Base-by-base conservation (phyloP, 37 sponge, comb jelly and placozoan species). In the Dysidea cf. avara region DNA sequence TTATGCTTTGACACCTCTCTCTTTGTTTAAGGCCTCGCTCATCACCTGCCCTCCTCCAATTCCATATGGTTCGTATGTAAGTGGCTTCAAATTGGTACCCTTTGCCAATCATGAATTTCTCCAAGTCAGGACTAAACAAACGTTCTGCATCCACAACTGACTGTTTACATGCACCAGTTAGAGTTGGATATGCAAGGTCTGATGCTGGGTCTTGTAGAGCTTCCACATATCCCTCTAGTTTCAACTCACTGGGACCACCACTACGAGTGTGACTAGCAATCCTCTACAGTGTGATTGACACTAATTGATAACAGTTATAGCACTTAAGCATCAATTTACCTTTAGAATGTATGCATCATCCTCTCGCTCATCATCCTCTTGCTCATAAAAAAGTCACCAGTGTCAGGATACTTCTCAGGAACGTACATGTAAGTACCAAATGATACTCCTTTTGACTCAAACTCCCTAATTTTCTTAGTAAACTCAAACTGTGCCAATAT, bases 391-490 rank as follows among this genome's bases (percentile, higher is more conserved):
- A 36, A 30, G 7, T 31, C n/a, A 26, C 76, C 76, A 64, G 46
- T 74, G 31, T 47, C 52, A 7, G 50, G 53, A 29, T 74, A 52
- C 18, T 30, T 11, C 29, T 74, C 76, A 16, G 76, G 76, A 4
- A 74, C 64, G 48, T 74, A 26, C 13, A 72, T 12, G 9, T 69
- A n/a, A 24, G 74, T 72, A 33, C 59, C 7, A 62, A 72, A 72
- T n/a, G 74, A 59, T 30, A 64, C 26, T 17, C 76, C 76, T 28
- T 63, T 48, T 21, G 29, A 7, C 17, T 61, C 76, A 34, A 62
- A 74, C 47, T 74, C 29, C 7, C 76, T 14, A 17, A 74, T 28
- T 62, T 24, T 64, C 7, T 46, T 12, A 48, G 30, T 36, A 26
- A 64, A 74, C 48, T 77, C n/a, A n/a, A n/a, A n/a, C n/a, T n/a